Evolutionary conservation across 2,113 vertebrate genomes (phyloP).

Genomic region (Actinemys pallida): DNA sequence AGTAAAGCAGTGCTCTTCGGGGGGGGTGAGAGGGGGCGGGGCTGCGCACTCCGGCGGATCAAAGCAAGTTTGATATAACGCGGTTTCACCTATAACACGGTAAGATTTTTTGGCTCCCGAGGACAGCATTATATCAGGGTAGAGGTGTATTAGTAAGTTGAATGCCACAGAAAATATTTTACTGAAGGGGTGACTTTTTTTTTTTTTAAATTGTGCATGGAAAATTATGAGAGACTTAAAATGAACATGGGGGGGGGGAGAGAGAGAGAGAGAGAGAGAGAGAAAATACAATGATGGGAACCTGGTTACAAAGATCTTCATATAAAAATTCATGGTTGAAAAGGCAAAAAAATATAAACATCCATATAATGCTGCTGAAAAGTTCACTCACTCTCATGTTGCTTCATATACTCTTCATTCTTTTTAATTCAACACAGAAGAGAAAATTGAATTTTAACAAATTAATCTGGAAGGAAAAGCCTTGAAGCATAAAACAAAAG

Average conservation of each 20-base stretch:
- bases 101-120: too few relatives aligned
- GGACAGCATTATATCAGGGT: too few relatives aligned
- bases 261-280: not conserved
- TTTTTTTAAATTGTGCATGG: not conserved
- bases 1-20: too few relatives aligned
- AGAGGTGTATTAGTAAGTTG: fast-evolving
- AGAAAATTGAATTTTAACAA: not conserved
- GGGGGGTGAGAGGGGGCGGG: too few relatives aligned
- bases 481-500: not conserved
- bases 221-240: not conserved
- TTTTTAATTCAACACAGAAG: not conserved
- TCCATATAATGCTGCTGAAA: not conserved
- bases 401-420: not conserved
- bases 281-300: not conserved
- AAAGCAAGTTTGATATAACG: too few relatives aligned
- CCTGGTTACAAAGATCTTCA: not conserved
- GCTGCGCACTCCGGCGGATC: too few relatives aligned
- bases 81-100: too few relatives aligned
- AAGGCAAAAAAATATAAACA: not conserved
- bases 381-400: not conserved
- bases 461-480: not conserved
- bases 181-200: not conserved
- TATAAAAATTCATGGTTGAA: not conserved
- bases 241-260: not conserved
- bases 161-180: not conserved